Evolutionary conservation across 2,888 invertebrate species (phyloP).

Genomic region (Hypselothyrea guttata): DNA sequence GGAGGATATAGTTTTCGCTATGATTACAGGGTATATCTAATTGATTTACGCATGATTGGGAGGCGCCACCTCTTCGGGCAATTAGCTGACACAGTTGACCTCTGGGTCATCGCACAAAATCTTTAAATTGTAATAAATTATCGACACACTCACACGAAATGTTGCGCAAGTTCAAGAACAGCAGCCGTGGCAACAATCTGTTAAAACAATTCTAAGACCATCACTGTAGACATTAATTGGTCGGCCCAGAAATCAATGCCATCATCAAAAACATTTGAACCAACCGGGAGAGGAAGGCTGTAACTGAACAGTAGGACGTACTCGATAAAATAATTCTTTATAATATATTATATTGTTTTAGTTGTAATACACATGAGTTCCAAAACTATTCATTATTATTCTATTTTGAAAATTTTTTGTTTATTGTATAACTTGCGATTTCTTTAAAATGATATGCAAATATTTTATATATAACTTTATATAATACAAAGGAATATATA

Average conservation of each 20-base stretch:
- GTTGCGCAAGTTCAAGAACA: slow-evolving; percentile 70
- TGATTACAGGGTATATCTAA: not conserved
- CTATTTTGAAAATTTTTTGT: too few relatives aligned
- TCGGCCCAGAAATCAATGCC: slow-evolving; percentile 58
- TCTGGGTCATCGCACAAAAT: slow-evolving; percentile 13
- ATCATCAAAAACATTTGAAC: slow-evolving; percentile 6
- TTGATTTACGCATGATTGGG: not conserved
- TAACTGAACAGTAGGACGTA: too few relatives aligned
- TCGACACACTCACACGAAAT: not conserved
- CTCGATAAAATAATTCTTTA: too few relatives aligned
- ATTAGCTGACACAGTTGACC: slow-evolving; percentile 21
- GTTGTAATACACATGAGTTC: too few relatives aligned
- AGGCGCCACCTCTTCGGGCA: not conserved
- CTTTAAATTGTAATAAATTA: slow-evolving; percentile 60
- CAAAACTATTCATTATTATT: too few relatives aligned
- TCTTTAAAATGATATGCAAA: too few relatives aligned
- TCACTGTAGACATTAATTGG: slow-evolving; percentile 44
- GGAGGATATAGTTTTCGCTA: too few relatives aligned
- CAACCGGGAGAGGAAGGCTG: too few relatives aligned
- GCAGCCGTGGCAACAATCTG: slow-evolving; percentile 40
- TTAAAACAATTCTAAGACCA: slow-evolving; percentile 31
- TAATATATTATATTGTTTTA: too few relatives aligned
- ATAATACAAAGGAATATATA: too few relatives aligned
- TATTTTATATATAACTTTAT: too few relatives aligned
- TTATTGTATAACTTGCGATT: too few relatives aligned